Base-by-base conservation (phyloP, 2,113 vertebrate species). In the Crypturellus undulatus region DNA sequence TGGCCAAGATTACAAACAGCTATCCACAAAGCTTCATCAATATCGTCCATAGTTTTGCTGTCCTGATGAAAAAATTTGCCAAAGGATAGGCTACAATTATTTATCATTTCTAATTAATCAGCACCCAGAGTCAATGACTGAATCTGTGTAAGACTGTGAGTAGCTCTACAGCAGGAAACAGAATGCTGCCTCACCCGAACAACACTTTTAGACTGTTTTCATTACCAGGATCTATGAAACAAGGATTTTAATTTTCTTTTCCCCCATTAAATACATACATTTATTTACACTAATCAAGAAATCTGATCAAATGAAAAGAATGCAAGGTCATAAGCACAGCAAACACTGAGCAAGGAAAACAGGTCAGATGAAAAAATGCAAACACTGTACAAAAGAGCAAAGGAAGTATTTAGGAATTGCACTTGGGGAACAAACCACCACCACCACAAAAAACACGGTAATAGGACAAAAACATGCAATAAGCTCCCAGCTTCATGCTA, bases 11-110 rank as follows among this genome's bases (percentile, higher is more conserved):
- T 97, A 86, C 20, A 65, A 84, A 82, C 8, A 84, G 97, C 98
- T 87, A 94, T 36, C 68, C 78, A 72, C 89, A 98, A 88, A 79
- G 97, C 97, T 96, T 97, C 96, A 83, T 98, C 97, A 70, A 97
- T 91, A 81, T 97, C 97, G 91, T 97, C 95, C 8, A 42, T 4
- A 81, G 65, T 83, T 94, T 73, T 89, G 34, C 9, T 95, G 28
- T 96, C 96, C 98, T 98, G 75, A 26, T 93, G 52, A 60, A 91
- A 92, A 92, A 19, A 42, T 81, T 67, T 92, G 70, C 12, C 38
- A 76, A 17, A 62, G 7, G 87, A 82, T 18, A 64, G 5, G 11
- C 40, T 70, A 24, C 1, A 65, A 14, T 6, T 4, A 64, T 21
- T 32, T 43, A 25, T 32, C 7, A 21, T 71, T 79, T 21, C 54